A percentile compares a stretch with the other conserved stretches of the same genome.
Conservation (phyloP, 2,113 vertebrate genomes). For the Polypterus senegalus region DNA sequence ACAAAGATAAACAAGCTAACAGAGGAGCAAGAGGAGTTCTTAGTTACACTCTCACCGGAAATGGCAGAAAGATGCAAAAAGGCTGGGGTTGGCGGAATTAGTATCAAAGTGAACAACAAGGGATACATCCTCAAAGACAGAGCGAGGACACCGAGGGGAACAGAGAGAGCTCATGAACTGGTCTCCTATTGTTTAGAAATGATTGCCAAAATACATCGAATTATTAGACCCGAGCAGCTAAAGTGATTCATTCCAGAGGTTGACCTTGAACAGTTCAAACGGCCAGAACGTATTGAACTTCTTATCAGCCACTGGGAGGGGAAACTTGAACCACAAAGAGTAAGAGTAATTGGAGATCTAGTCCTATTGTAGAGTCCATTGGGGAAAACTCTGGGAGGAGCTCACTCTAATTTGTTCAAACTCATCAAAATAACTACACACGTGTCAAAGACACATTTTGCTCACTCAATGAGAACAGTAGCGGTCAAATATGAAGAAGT, state of each 20-base stretch:
- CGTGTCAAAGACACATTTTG: too few relatives aligned
- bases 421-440: too few relatives aligned
- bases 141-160: constrained; percentile 10
- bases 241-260: constrained; percentile 6
- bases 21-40: constrained; percentile 14
- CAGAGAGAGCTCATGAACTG: background rate
- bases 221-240: background rate
- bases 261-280: background rate
- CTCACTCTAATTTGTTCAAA: too few relatives aligned
- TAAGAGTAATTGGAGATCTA: too few relatives aligned
- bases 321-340: too few relatives aligned
- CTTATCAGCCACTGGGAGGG: too few relatives aligned
- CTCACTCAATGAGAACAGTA: too few relatives aligned
- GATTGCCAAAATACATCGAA: constrained; percentile 7
- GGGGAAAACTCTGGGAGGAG: too few relatives aligned
- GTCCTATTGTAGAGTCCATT: too few relatives aligned
- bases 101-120: background rate
- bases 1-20: too few relatives aligned
- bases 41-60: constrained; percentile 10
- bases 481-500: too few relatives aligned
- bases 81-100: constrained; percentile 15
- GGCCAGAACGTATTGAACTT: too few relatives aligned
- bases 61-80: constrained; percentile 12
- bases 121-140: constrained; percentile 15
- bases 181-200: constrained; percentile 13